A percentile compares a stretch with the other conserved stretches of the same genome.
phyloP scores from a whole-genome alignment of 1,140 invertebrate species.

The Zaprionus gabonicus region DNA sequence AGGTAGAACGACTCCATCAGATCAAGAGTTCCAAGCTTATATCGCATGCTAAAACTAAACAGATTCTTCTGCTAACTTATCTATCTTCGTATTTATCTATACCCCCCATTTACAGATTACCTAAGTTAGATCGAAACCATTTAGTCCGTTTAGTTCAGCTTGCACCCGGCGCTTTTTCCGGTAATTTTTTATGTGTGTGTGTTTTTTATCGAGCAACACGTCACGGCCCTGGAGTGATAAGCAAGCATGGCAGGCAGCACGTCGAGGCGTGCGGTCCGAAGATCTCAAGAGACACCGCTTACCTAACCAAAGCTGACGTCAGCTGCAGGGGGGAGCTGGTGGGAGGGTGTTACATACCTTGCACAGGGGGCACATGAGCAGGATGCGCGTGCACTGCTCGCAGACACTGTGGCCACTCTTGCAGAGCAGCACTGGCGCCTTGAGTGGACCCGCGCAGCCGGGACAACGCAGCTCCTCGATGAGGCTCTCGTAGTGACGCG shows the following conservation, averaged over 20 bases:
- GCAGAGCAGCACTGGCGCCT: constrained; percentile 75
- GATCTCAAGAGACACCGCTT: constrained; percentile 30
- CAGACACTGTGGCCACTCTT: constrained; percentile 81
- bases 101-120: not conserved
- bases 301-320: constrained; percentile 43
- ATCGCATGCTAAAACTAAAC: not conserved
- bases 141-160: not conserved
- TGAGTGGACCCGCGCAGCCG: constrained; percentile 79
- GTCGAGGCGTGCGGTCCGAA: not conserved
- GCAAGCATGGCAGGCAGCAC: not conserved
- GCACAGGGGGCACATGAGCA: constrained; percentile 80
- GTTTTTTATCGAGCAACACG: constrained; percentile 16
- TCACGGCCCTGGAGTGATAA: constrained; percentile 23
- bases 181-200: not conserved
- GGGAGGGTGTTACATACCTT: constrained; percentile 57
- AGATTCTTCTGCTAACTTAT: not conserved
- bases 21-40: not conserved
- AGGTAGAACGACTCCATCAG: not conserved
- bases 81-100: not conserved
- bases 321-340: not conserved
- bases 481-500: constrained; percentile 75
- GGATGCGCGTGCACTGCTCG: constrained; percentile 74
- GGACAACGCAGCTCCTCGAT: constrained; percentile 82
- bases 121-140: not conserved
- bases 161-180: constrained; percentile 4